Conservation (phyloP, 2,797 vertebrate species). For the Botia almorhae region DNA sequence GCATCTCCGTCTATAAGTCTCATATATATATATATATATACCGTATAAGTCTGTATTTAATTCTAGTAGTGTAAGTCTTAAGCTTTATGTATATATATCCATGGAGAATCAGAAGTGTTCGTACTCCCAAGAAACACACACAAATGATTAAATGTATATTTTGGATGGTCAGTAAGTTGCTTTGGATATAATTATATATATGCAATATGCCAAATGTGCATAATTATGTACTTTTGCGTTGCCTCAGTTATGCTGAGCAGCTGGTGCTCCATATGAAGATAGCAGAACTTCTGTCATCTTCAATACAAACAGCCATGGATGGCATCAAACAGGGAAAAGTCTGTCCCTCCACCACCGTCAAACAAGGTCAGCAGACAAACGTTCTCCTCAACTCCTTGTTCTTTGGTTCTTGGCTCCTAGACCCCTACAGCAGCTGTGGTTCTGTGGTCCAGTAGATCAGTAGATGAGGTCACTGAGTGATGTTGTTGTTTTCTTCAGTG, state of each 20-base stretch:
- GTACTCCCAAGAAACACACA: too few species aligned
- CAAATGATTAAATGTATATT: too few species aligned
- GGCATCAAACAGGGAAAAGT: slow-evolving; percentile 89
- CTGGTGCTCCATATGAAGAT: slow-evolving; percentile 94
- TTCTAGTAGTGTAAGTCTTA: not conserved
- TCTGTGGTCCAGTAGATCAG: not conserved
- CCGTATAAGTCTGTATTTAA: too few species aligned
- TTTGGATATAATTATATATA: not conserved
- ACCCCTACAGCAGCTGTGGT: too few species aligned
- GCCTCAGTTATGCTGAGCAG: slow-evolving; percentile 90
- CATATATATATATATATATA: too few species aligned
- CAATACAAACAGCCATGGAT: slow-evolving; percentile 90
- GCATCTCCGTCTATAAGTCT: too few species aligned
- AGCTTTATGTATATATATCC: not conserved
- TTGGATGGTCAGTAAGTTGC: too few species aligned
- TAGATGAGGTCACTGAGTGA: not conserved
- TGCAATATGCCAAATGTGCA: not conserved
- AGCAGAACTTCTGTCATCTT: slow-evolving; percentile 88
- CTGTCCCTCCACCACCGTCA: slow-evolving; percentile 92
- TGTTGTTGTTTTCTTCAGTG: slow-evolving; percentile 72
- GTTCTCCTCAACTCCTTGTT: not conserved
- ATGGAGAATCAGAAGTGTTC: too few species aligned
- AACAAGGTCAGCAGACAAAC: slow-evolving; percentile 83
- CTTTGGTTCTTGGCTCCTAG: not conserved
- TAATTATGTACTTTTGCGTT: slow-evolving; percentile 30